A percentile compares a stretch with the other conserved stretches of the same genome.
Evolutionary conservation across 2,888 invertebrate species (phyloP).

Genomic region (Clepsis dumicolana): DNA sequence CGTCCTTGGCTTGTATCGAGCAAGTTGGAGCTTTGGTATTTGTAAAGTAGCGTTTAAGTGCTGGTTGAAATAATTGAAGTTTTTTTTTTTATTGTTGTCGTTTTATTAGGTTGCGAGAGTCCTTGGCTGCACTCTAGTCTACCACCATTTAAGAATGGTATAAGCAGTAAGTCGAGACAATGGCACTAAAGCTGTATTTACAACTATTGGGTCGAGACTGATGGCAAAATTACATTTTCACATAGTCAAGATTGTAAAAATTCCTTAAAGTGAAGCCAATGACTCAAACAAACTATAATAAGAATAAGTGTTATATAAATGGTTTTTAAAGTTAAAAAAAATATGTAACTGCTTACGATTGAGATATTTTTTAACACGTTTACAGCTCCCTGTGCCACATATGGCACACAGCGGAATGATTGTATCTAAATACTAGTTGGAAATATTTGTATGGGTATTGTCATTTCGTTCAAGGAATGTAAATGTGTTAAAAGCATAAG

Average conservation of each 20-base stretch:
- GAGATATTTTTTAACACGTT: slow-evolving; percentile 7
- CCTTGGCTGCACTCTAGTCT: no score
- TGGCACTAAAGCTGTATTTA: no score
- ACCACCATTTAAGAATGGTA: no score
- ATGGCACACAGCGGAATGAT: not conserved
- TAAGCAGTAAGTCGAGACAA: no score
- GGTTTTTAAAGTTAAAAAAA: not conserved
- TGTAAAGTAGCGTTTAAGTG: not conserved
- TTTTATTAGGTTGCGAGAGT: not conserved
- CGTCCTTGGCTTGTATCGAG: not conserved
- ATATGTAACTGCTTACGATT: slow-evolving; percentile 8
- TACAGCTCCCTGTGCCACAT: not conserved
- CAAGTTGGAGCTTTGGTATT: slow-evolving; percentile 3
- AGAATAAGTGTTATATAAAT: not conserved
- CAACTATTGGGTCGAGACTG: no score
- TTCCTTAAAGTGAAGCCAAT: not conserved
- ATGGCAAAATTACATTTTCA: no score
- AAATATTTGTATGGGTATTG: not conserved
- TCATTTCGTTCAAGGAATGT: not conserved
- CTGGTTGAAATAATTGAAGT: not conserved
- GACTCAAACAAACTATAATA: not conserved
- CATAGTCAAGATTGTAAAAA: no score
- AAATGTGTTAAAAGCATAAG: slow-evolving; percentile 10
- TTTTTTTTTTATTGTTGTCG: not conserved
- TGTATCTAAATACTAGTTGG: not conserved